phyloP scores from a whole-genome alignment of 2,797 vertebrate species.

The Garrulus glandarius region DNA sequence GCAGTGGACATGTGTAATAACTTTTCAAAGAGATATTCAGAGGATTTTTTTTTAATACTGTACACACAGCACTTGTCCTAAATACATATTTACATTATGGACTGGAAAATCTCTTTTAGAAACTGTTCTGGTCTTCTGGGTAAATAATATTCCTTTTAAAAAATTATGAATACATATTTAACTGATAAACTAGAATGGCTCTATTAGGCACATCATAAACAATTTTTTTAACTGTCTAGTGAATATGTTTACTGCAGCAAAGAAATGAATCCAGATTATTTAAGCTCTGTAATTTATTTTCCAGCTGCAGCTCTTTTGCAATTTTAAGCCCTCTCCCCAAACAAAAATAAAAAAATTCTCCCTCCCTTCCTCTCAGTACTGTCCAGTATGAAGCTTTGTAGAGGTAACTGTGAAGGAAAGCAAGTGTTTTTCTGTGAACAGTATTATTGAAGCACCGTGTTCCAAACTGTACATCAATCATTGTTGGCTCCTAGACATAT shows the following conservation, averaged over 20 bases:
- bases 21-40: conserved; percentile 67
- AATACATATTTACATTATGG: conserved; percentile 70
- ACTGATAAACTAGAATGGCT: conserved; percentile 45
- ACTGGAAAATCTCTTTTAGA: conserved; percentile 54
- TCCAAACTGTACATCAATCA: neutral
- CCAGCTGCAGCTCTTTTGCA: neutral
- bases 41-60: conserved; percentile 47
- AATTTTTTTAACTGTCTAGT: conserved; percentile 16
- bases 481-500: neutral
- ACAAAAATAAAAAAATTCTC: neutral
- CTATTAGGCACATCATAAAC: conserved; percentile 38
- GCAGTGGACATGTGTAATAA: conserved; percentile 64
- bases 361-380: neutral
- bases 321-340: neutral
- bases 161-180: conserved; percentile 63
- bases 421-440: neutral
- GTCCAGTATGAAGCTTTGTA: neutral
- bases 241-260: neutral
- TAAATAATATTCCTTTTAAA: conserved; percentile 60
- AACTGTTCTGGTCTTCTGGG: conserved; percentile 52
- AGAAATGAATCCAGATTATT: neutral
- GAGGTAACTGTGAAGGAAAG: neutral
- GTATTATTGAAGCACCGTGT: neutral
- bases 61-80: conserved; percentile 66
- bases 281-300: neutral